These are phyloP conservation scores for Centropus bengalensis DNA, from an alignment of 2,113 vertebrate species.

Conservation along the genomic window DNA sequence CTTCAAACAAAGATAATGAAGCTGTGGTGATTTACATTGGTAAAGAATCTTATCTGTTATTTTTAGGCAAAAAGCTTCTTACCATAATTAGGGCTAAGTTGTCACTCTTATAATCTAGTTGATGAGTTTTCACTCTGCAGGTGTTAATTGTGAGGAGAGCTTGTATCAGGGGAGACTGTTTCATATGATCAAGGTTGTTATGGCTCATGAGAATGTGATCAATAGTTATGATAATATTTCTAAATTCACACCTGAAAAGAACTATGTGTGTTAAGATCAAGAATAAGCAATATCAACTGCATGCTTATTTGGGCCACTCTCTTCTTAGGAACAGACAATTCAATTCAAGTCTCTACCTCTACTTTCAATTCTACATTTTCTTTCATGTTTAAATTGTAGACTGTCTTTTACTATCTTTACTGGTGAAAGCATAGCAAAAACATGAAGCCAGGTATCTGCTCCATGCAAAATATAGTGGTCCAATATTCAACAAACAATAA, in stretches of 20 bases:
- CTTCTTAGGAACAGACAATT: neutral
- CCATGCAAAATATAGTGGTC: neutral
- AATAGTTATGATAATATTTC: neutral
- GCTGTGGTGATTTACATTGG: neutral
- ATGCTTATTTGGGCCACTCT: neutral
- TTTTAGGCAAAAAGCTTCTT: slow-evolving; percentile 55
- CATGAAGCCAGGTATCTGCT: neutral
- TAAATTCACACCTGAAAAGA: neutral
- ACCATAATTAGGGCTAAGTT: neutral
- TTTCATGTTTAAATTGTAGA: neutral
- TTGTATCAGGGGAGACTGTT: neutral
- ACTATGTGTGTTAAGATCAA: neutral
- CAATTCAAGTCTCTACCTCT: neutral
- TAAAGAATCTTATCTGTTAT: slow-evolving; percentile 32
- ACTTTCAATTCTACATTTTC: neutral
- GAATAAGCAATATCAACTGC: neutral
- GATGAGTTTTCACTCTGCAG: neutral
- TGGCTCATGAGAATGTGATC: neutral
- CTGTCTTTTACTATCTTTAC: neutral
- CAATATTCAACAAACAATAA: neutral
- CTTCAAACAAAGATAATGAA: neutral
- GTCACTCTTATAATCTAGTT: neutral
- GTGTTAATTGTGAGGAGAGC: neutral
- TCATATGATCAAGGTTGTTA: neutral
- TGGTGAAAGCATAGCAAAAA: neutral